Conservation (phyloP, 2,888 invertebrate species). For the Drosophila nigritarsus region DNA sequence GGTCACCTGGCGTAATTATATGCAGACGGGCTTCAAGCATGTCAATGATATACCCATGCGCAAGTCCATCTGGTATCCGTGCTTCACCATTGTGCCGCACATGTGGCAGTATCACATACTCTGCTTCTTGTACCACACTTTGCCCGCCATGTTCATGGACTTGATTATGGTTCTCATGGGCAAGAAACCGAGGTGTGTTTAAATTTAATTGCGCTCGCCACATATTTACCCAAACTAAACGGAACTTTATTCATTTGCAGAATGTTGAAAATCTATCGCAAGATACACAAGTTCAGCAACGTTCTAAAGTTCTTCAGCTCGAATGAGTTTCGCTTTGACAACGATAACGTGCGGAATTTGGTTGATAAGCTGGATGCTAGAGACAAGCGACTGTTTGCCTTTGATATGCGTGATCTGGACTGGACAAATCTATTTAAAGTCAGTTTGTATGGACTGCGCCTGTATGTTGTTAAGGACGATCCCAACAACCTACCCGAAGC, state of each 20-base stretch:
- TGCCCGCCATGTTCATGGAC: slow-evolving; percentile 89
- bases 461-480: slow-evolving; percentile 92
- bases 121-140: slow-evolving; percentile 88
- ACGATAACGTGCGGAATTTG: slow-evolving; percentile 87
- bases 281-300: slow-evolving; percentile 93
- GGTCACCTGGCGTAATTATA: slow-evolving; percentile 92
- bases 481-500: slow-evolving; percentile 89
- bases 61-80: slow-evolving; percentile 90
- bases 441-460: slow-evolving; percentile 91
- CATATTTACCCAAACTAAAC: neutral
- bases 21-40: slow-evolving; percentile 83
- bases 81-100: slow-evolving; percentile 86
- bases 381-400: slow-evolving; percentile 88
- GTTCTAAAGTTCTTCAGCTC: slow-evolving; percentile 92
- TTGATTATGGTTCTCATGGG: slow-evolving; percentile 82
- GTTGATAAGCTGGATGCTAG: slow-evolving; percentile 84
- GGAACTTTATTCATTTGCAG: slow-evolving; percentile 84
- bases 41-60: slow-evolving; percentile 87
- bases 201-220: neutral
- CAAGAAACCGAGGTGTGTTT: slow-evolving; percentile 84
- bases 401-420: slow-evolving; percentile 90
- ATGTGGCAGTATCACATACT: slow-evolving; percentile 86
- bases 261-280: slow-evolving; percentile 92
- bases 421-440: slow-evolving; percentile 87
- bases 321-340: slow-evolving; percentile 90